Evolutionary conservation across 2,797 vertebrate genomes (phyloP).

Genomic region (Microctenopoma steveboyesi): DNA sequence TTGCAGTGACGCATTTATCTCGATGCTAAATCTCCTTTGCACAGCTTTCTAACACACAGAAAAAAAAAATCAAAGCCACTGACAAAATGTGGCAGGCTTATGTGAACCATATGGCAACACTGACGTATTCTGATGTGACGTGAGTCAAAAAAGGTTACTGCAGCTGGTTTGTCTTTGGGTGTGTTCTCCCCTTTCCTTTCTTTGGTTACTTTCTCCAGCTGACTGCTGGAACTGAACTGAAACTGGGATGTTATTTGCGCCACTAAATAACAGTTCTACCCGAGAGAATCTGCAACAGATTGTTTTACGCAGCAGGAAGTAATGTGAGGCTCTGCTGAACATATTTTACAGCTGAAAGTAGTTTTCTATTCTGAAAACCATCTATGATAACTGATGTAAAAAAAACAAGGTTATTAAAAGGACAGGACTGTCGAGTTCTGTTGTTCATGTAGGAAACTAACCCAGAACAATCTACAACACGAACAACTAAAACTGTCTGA

Average conservation of each 20-base stretch:
- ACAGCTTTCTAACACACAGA: conserved; percentile 23
- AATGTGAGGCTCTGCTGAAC: conserved; percentile 33
- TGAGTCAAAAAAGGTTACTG: conserved; percentile 10
- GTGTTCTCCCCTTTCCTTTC: conserved; percentile 24
- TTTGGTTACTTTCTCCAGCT: conserved; percentile 29
- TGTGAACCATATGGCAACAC: conserved; percentile 57
- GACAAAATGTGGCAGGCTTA: conserved; percentile 46
- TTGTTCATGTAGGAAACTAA: too few species aligned
- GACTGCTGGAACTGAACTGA: conserved; percentile 15
- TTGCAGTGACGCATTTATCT: conserved; percentile 35
- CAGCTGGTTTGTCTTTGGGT: conserved; percentile 16
- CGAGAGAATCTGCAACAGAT: conserved; percentile 10
- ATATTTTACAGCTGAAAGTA: conserved; percentile 21
- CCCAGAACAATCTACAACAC: too few species aligned
- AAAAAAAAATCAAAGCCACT: conserved; percentile 11
- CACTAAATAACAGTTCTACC: conserved; percentile 34
- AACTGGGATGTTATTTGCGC: conserved; percentile 37
- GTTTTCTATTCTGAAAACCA: not conserved
- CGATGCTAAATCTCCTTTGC: conserved; percentile 11
- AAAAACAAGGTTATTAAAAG: not conserved
- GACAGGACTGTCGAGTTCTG: not conserved
- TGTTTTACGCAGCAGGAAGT: conserved; percentile 32
- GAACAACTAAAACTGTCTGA: too few species aligned
- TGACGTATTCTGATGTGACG: conserved; percentile 18
- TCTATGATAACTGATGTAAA: not conserved